A percentile compares a stretch with the other conserved stretches of the same genome.
Evolutionary conservation across 2,888 invertebrate species (phyloP).

Genomic region (Trilocha varians): DNA sequence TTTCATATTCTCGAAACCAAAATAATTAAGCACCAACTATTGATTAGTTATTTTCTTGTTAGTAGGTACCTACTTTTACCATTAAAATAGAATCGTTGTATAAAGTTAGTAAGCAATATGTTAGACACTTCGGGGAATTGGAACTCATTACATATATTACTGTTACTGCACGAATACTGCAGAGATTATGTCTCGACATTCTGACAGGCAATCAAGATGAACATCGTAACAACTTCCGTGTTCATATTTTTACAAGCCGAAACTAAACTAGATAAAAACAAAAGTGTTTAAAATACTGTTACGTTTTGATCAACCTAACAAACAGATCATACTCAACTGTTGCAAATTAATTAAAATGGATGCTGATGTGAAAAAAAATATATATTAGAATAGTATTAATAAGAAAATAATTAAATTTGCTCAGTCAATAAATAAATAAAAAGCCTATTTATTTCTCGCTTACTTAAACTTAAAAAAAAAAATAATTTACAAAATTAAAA

Average conservation of each 20-base stretch:
- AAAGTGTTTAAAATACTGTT: slow-evolving; percentile 2
- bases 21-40: too few species aligned
- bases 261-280: neutral
- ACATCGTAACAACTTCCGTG: slow-evolving; percentile 5
- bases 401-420: neutral
- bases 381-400: slow-evolving; percentile 1
- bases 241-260: slow-evolving; percentile 1
- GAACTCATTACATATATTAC: neutral
- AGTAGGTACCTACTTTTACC: too few species aligned
- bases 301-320: slow-evolving; percentile 2
- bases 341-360: neutral
- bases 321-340: slow-evolving; percentile 6
- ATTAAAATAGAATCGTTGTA: neutral
- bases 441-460: too few species aligned
- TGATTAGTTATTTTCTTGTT: too few species aligned
- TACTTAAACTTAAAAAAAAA: too few species aligned
- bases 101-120: neutral
- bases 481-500: too few species aligned
- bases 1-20: too few species aligned
- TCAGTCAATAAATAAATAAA: too few species aligned
- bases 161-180: neutral
- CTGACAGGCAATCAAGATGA: neutral
- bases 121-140: neutral
- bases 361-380: neutral
- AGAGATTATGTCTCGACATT: slow-evolving; percentile 2